Conservation (phyloP, 1,140 invertebrate genomes). For the Pseudachorutes palmiensis region DNA sequence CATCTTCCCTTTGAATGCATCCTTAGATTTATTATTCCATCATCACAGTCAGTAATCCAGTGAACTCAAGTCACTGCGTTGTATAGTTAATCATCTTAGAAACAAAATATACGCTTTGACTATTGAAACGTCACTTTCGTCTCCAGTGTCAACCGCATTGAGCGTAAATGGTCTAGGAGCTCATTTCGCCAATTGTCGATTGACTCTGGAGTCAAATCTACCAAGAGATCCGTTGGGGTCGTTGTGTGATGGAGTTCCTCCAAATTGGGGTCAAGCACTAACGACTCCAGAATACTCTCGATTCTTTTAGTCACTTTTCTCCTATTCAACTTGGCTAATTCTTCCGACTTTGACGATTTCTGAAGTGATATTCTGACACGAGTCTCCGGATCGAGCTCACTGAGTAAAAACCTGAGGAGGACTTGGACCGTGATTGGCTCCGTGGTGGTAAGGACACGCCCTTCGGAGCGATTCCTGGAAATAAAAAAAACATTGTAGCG, state of each 20-base stretch:
- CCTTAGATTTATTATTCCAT: neutral
- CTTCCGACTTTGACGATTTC: neutral
- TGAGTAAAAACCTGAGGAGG: conserved; percentile 31
- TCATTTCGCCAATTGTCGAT: conserved; percentile 17
- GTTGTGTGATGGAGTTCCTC: neutral
- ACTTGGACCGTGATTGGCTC: conserved; percentile 28
- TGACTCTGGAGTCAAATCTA: neutral
- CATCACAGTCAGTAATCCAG: neutral
- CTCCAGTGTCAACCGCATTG: too few relatives aligned
- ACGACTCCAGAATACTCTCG: conserved; percentile 16
- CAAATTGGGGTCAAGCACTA: conserved; percentile 1
- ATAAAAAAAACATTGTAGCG: conserved; percentile 25
- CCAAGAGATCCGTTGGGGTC: neutral
- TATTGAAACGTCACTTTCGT: too few relatives aligned
- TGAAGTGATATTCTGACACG: conserved; percentile 19
- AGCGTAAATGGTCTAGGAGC: conserved; percentile 25
- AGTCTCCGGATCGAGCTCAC: conserved; percentile 28
- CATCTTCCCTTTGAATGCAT: neutral
- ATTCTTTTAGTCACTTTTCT: conserved; percentile 24
- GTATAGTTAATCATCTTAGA: too few relatives aligned
- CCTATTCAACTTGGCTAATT: conserved; percentile 16
- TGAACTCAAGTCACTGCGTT: too few relatives aligned
- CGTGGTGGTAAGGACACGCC: conserved; percentile 20
- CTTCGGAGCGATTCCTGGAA: conserved; percentile 28
- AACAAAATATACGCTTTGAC: too few relatives aligned